A percentile compares a stretch with the other conserved stretches of the same genome.
phyloP scores from a whole-genome alignment of 2,888 invertebrate species.

The Lomographa bimaculata region DNA sequence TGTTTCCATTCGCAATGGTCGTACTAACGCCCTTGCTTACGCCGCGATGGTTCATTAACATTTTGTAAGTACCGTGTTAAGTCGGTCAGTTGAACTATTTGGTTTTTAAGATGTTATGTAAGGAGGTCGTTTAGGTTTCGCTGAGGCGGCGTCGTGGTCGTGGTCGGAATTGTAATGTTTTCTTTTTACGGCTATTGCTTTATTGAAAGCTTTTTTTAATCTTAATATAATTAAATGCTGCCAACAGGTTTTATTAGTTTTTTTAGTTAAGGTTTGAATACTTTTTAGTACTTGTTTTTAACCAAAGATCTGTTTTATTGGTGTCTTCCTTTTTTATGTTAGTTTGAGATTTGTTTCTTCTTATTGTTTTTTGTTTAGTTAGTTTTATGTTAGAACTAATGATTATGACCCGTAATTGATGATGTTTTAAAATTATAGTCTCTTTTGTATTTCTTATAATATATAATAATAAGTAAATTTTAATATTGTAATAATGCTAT shows the following conservation, averaged over 20 bases:
- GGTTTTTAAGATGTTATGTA: conserved; percentile 39
- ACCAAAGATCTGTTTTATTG: no score
- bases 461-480: no score
- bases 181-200: conserved; percentile 12
- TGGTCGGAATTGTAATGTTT: conserved; percentile 24
- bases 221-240: neutral
- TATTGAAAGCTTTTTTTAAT: conserved; percentile 11
- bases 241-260: conserved; percentile 7
- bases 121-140: conserved; percentile 31
- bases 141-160: conserved; percentile 21
- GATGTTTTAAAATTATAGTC: no score
- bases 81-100: conserved; percentile 41
- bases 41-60: conserved; percentile 39
- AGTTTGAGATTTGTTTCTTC: no score
- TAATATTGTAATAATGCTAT: no score
- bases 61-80: conserved; percentile 38
- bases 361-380: no score
- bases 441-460: no score
- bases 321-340: no score
- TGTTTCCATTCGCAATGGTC: conserved; percentile 28
- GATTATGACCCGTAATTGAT: no score
- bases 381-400: no score
- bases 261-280: no score
- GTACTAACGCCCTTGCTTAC: conserved; percentile 32
- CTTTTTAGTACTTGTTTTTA: no score